Base-by-base conservation (phyloP, 1,140 invertebrate species). In the Drosophila insularis region DNA sequence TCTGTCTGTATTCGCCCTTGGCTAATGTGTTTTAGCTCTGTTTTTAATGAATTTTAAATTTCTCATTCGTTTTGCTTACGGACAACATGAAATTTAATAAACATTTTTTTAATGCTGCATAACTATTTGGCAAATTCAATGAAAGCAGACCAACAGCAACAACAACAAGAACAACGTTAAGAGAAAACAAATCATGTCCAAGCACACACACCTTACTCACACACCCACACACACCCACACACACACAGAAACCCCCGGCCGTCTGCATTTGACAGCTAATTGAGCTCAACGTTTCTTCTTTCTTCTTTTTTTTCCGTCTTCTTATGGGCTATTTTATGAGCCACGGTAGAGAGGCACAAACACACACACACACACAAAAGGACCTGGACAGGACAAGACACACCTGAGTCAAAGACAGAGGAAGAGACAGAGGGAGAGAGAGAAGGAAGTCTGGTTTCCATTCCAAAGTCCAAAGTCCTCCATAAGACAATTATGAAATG, bases 11-110 rank as follows among this genome's bases (percentile, higher is more conserved):
- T 32, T 77, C 37, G 60, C 78, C 74, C 62, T 39, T 54, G 74
- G 81, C 81, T 74, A 78, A 80, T 71, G 66, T 65, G 56, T 61
- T 70, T 75, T 70, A 35, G 53, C 32, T 60, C n/a, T 43, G 54
- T 68, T 87, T 86, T 86, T 86, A 86, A 86, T 86, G 75, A 86
- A 86, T 86, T 86, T 86, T 86, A 86, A 86, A 86, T 87, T 73
- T 14, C 50, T 43, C 77, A 23, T 35, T 46, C 32, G 63, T 50
- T 66, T 72, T 65, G 23, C 62, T 46, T 27, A 50, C 43, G 19
- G 14, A 58, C 35, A 37, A 37, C 35, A 58, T 11, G 10, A 65
- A 79, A 78, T 79, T 76, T 71, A 81, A 87, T 76, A 86, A 79
- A 72, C 74, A 75, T 69, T 72, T 71, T 68, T 54, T 55, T 35